Conservation (phyloP, 2,888 invertebrate species). For the Spodoptera littoralis region DNA sequence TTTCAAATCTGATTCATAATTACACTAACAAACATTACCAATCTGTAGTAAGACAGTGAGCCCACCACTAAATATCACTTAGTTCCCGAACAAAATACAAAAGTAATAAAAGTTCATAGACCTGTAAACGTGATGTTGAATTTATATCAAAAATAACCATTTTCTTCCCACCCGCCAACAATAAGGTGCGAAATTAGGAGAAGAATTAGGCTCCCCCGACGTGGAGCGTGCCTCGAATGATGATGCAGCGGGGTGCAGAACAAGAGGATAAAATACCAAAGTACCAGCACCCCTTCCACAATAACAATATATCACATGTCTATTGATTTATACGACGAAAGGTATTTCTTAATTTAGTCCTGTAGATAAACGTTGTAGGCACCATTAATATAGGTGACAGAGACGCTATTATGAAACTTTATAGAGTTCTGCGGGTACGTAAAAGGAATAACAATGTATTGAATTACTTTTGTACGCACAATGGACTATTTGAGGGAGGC, state of each 20-base stretch:
- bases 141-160: conserved; percentile 78
- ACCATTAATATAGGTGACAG: conserved; percentile 60
- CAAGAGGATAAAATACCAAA: conserved; percentile 54
- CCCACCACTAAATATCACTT: conserved; percentile 25
- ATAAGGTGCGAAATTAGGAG: conserved; percentile 88
- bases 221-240: conserved; percentile 79
- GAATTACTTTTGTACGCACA: conserved; percentile 56
- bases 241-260: conserved; percentile 70
- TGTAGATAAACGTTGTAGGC: conserved; percentile 59
- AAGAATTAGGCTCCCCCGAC: conserved; percentile 85
- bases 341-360: conserved; percentile 73
- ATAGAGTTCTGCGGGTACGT: conserved; percentile 59
- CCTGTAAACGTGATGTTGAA: conserved; percentile 66
- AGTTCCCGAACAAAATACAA: conserved; percentile 43
- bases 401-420: conserved; percentile 63
- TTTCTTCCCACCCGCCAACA: conserved; percentile 80
- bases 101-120: conserved; percentile 61
- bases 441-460: conserved; percentile 62
- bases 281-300: conserved; percentile 64
- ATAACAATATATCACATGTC: conserved; percentile 64
- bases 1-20: background rate
- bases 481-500: conserved; percentile 52
- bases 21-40: background rate
- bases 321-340: conserved; percentile 73
- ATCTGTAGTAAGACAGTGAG: too few relatives aligned